Base-by-base conservation (phyloP, 2,113 vertebrate species). In the Pseudopipra pipra region DNA sequence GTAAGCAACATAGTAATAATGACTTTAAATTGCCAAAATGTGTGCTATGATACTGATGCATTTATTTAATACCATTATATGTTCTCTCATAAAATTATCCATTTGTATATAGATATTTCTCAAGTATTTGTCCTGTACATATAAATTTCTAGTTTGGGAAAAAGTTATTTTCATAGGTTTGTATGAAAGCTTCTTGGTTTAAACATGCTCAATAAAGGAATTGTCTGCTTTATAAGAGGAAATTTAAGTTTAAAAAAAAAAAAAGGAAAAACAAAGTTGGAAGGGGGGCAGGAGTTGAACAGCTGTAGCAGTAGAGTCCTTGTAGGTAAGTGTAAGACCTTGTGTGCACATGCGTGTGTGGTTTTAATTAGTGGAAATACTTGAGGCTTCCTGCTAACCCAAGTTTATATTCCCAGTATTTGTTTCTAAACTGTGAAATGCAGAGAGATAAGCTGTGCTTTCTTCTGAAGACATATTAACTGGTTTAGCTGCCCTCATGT, bases 401-500 rank as follows among this genome's bases (percentile, higher is more conserved):
- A 89, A 94, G 95, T 96, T 96, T 96, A 95, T 96, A 96, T 94
- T 96, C 92, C 88, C 52, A 81, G 1, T 85, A 52, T 77, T 93
- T 96, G 76, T 83, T 97, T 90, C 66, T 92, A 89, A 96, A 87
- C 85, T 91, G 73, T 91, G 82, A 95, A 90, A 78, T 61, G 56
- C 44, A 66, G 88, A 94, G 49, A 81, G 56, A 84, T n/a, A 86
- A 96, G 54, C 70, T 92, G 9, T 90, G 73, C 52, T 96, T 94
- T 95, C 61, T 84, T 93, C 74, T 59, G 52, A 77, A 71, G 41
- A 91, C 86, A 74, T 4, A 22, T 79, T 81, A 77, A 68, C 65
- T 94, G 82, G 55, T 72, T 79, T 96, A 91, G 96, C 94, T 97
- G 94, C 86, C 95, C 93, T 87, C 89, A 87, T 96, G 92, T 93